Base-by-base conservation (phyloP, 2,888 invertebrate species). In the Rhamphomyia laevipes region DNA sequence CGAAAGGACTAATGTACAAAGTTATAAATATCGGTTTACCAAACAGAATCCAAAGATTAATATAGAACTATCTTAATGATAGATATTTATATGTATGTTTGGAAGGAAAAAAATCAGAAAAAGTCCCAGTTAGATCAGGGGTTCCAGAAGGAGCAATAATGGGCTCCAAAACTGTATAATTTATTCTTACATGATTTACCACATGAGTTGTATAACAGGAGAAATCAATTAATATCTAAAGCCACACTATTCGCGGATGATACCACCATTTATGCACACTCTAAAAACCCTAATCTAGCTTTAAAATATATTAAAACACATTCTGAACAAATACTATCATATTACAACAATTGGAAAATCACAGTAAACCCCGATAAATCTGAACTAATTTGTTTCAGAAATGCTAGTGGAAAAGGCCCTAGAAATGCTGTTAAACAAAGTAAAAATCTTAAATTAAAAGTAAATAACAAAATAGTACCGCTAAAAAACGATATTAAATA, bases 351-450 rank as follows among this genome's bases (percentile, higher is more conserved):
- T 3, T 48, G 35, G 48, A 31, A 12, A 3, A 11, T 48, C 12
- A n/a, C 2, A 13, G 30, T 48, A 11, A 48, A 48, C 30, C 9
- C 43, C 5, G 18, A 17, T 13, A 48, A 48, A 43, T 35, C 18
- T n/a, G 16, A 43, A 15, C 2, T 44, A 12, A 48, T 48, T 4
- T 48, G 48, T 37, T 43, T 48, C 38, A 23, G 48, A n/a, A 48
- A 38, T n/a, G 46, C 41, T 12, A 18, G 18, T 17, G 42, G 42
- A 4, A 42, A 18, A 31, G 41, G 31, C 2, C 41, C 38, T 27
- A n/a, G 12, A 16, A 13, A 15, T 11, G 16, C 17, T 5, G 41
- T 42, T n/a, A 21, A 38, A 17, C 15, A 47, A 31, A 47, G 42
- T 31, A 47, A 42, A 47, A 15, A 31, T 4, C 7, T 47, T 6